Conservation (phyloP, 2,888 invertebrate genomes). For the Leucania comma region DNA sequence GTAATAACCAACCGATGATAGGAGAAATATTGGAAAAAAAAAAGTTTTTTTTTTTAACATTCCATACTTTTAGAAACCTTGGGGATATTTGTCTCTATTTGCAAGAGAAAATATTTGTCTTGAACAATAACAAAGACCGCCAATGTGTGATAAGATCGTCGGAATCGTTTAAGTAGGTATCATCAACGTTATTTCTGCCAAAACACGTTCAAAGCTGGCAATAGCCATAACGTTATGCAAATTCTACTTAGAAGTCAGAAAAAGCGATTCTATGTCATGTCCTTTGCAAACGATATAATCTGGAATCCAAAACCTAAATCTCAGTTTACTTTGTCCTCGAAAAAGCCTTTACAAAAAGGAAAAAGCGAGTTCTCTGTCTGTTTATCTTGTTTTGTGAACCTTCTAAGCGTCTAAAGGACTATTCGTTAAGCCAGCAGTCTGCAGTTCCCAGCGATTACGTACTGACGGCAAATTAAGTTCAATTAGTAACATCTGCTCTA, state of each 20-base stretch:
- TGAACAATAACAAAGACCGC: too few relatives aligned
- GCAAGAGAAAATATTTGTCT: too few relatives aligned
- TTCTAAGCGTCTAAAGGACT: slow-evolving; percentile 23
- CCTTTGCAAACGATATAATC: slow-evolving; percentile 3
- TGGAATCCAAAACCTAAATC: slow-evolving; percentile 5
- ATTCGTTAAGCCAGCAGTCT: slow-evolving; percentile 27
- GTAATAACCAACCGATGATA: too few relatives aligned
- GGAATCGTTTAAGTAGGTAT: background rate
- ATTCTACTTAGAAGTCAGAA: background rate
- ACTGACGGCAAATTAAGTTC: slow-evolving; percentile 60
- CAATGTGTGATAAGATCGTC: too few relatives aligned
- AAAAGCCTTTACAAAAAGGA: background rate
- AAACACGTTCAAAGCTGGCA: background rate
- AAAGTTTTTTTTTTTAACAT: too few relatives aligned
- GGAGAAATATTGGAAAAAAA: too few relatives aligned
- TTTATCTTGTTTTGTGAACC: slow-evolving; percentile 18
- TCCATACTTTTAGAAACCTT: too few relatives aligned
- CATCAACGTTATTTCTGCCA: background rate
- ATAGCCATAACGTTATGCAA: background rate
- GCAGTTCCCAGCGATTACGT: slow-evolving; percentile 35
- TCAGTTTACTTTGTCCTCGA: background rate
- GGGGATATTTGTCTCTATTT: too few relatives aligned
- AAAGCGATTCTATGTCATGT: background rate
- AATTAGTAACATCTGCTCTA: slow-evolving; percentile 67
- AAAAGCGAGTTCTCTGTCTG: slow-evolving; percentile 5